Base-by-base conservation (phyloP, 2,797 vertebrate genomes). In the Gallinago stenura region DNA sequence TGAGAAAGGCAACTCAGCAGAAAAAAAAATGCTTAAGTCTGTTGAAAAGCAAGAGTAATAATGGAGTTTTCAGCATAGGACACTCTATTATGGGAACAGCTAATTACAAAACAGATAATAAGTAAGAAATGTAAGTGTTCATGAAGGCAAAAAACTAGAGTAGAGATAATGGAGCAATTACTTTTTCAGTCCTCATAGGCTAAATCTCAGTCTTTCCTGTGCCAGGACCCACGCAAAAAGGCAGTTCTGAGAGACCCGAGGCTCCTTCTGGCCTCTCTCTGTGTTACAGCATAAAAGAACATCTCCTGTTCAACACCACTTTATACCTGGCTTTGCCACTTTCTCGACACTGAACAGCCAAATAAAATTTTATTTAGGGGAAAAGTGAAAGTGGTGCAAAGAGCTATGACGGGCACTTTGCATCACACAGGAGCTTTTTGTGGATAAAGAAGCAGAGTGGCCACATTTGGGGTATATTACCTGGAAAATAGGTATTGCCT, bases 51-150 rank as follows among this genome's bases (percentile, higher is more conserved):
- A 89, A 93, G 69, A 96, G 81, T 89, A 96, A 94, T 94, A 97
- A 95, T 90, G 80, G 25, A 84, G n/a, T 89, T 97, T 97, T 97
- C 76, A 72, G 72, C 66, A 80, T 53, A 97, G 87, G 85, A 96
- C 54, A 72, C 43, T 93, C 75, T 58, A 18, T 97, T 97, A 95
- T 89, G 64, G 88, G 65, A 95, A 92, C 46, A 94, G 84, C 66
- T 97, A 98, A 97, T 97, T 98, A 88, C 81, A 92, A 95, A 92
- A 88, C 28, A 94, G 79, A 94, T 95, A 88, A 91, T 95, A 96
- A 97, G 84, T 94, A 92, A 93, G 94, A 92, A 94, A 88, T 92
- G 68, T 87, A 89, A 97, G 75, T 68, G 57, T 76, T 96, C 92
- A 53, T 85, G 82, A 96, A 96, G 71, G 72, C 22, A 91, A 95